Evolutionary conservation across 1,140 invertebrate species (phyloP), one percentile per base, ranked within the genome.

Genomic region (Drosophila lacertosa): DNA sequence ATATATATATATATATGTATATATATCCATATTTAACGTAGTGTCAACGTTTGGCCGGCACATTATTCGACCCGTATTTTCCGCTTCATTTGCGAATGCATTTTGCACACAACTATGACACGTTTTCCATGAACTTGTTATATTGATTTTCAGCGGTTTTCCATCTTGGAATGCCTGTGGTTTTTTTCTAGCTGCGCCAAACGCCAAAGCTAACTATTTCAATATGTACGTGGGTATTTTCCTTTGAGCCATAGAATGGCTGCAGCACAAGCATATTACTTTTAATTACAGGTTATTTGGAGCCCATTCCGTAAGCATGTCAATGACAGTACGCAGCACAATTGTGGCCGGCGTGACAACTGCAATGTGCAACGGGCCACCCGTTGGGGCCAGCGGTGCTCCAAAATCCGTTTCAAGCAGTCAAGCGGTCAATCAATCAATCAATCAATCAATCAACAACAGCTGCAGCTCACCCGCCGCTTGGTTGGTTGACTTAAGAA

Each of bases 101-200:
- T 63, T 54, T 63, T 67, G 22, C 26, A 10, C 16, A 33, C 26
- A 24, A n/a, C 33, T 39, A 39, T 66, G 53, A 37, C 47, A 45
- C 51, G 29, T 73, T 84, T 86, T 76, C 80, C 80, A 79, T 83
- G 81, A 83, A 83, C 80, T 83, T 84, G 77, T 73, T 55, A 44
- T 76, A 86, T 84, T 84, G 81, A 86, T 84, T 86, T 84, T 84
- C 53, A 80, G 39, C 45, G 24, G 33, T 33, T 69, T 54, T 40
- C 59, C 66, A 64, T 47, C 47, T 55, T 32, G 35, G 29, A 53
- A 51, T 33, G 57, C 26, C 35, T 55, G 59, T 16, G 20, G 62
- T 26, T 51, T 18, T 18, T 9, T 9, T 22, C 35, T 15, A 5
- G 37, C 37, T 39, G 37, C 26, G 10, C 18, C 7, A 6, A 44